Evolutionary conservation across 2,888 invertebrate species (phyloP).

Genomic region (Ochropleura leucogaster): DNA sequence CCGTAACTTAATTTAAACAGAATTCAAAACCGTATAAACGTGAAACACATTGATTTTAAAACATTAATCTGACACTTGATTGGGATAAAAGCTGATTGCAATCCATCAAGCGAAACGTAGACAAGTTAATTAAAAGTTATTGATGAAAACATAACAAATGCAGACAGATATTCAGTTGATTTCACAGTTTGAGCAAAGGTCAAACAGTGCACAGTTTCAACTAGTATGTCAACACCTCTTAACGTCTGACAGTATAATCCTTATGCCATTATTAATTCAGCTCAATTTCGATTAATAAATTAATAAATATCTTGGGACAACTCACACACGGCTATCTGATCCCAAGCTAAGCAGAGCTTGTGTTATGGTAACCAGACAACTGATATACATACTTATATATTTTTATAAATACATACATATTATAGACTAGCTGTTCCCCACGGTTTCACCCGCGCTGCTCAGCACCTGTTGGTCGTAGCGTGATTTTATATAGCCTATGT

Average conservation of each 20-base stretch:
- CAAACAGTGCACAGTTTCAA: not conserved
- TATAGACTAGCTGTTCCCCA: too few relatives aligned
- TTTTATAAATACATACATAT: too few relatives aligned
- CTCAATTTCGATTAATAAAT: constrained; percentile 19
- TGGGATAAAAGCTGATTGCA: constrained; percentile 39
- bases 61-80: constrained; percentile 23
- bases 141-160: constrained; percentile 26
- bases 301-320: too few relatives aligned
- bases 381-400: too few relatives aligned
- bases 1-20: constrained; percentile 34
- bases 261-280: constrained; percentile 1
- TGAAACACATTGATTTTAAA: constrained; percentile 48
- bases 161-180: not conserved
- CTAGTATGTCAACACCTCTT: not conserved
- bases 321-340: too few relatives aligned
- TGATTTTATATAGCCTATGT: too few relatives aligned
- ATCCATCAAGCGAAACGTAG: constrained; percentile 19
- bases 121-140: constrained; percentile 40
- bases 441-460: too few relatives aligned
- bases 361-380: too few relatives aligned
- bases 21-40: constrained; percentile 21
- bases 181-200: not conserved
- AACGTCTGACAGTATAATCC: not conserved
- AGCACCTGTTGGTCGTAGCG: too few relatives aligned
- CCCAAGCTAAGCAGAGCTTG: too few relatives aligned